phyloP scores from a whole-genome alignment of 2,113 vertebrate genomes.

The Varanus komodoensis region DNA sequence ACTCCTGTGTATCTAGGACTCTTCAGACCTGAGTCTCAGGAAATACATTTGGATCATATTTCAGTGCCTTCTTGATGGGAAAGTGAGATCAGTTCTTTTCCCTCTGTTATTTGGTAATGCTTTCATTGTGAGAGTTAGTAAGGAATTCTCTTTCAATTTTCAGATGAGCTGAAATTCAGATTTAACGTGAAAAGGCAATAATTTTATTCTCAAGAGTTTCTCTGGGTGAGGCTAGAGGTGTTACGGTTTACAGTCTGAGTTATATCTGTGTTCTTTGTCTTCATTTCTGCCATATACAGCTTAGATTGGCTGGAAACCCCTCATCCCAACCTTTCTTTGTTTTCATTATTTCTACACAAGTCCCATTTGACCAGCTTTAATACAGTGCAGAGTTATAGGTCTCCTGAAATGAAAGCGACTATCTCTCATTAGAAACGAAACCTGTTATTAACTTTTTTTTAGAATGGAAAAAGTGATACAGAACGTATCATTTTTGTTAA shows the following conservation, averaged over 20 bases:
- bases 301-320: background rate
- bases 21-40: background rate
- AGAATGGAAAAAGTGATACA: constrained; percentile 9
- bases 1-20: background rate
- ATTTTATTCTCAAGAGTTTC: background rate
- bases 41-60: background rate
- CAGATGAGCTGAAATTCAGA: background rate
- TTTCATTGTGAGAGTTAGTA: background rate
- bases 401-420: background rate
- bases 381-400: background rate
- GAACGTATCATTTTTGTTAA: constrained; percentile 43
- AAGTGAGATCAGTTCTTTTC: background rate
- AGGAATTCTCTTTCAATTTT: background rate
- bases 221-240: background rate
- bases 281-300: background rate
- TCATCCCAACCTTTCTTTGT: background rate
- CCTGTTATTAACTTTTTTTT: constrained; percentile 16
- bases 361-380: background rate
- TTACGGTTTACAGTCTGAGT: background rate
- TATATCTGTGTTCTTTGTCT: too few relatives aligned
- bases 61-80: too few relatives aligned
- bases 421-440: constrained; percentile 5
- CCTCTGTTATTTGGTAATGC: background rate
- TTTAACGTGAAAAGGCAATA: background rate
- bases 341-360: background rate